Evolutionary conservation across 2,113 vertebrate genomes (phyloP).

Genomic region (Scolopax mira): DNA sequence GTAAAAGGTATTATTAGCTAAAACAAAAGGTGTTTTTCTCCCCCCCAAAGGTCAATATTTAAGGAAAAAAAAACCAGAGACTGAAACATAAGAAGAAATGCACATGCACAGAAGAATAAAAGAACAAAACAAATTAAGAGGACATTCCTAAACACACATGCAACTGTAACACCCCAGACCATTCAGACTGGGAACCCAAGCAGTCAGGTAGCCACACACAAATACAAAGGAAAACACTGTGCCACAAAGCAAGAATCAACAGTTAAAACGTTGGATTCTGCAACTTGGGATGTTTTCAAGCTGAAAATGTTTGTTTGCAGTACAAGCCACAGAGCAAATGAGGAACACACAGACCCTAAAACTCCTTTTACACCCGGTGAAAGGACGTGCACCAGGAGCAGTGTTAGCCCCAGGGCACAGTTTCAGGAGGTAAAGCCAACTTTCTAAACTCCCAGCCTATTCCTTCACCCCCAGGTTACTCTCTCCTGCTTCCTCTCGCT

Average conservation of each 20-base stretch:
- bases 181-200: no score
- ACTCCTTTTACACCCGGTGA: not conserved
- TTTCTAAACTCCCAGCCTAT: not conserved
- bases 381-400: not conserved
- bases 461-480: not conserved
- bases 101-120: not conserved
- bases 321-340: not conserved
- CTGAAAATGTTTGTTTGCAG: not conserved
- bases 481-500: not conserved
- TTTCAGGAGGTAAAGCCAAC: not conserved
- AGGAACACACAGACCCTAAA: not conserved
- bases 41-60: not conserved
- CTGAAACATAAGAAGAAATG: not conserved
- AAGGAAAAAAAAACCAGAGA: not conserved
- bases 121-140: not conserved
- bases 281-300: not conserved
- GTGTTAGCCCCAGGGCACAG: not conserved
- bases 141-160: accelerated
- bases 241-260: not conserved
- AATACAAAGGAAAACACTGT: not conserved
- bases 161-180: not conserved
- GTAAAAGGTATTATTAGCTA: no score
- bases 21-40: not conserved
- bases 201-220: not conserved
- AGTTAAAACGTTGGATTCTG: not conserved